Conservation (phyloP, 2,113 vertebrate genomes). For the Lophotis ruficrista region DNA sequence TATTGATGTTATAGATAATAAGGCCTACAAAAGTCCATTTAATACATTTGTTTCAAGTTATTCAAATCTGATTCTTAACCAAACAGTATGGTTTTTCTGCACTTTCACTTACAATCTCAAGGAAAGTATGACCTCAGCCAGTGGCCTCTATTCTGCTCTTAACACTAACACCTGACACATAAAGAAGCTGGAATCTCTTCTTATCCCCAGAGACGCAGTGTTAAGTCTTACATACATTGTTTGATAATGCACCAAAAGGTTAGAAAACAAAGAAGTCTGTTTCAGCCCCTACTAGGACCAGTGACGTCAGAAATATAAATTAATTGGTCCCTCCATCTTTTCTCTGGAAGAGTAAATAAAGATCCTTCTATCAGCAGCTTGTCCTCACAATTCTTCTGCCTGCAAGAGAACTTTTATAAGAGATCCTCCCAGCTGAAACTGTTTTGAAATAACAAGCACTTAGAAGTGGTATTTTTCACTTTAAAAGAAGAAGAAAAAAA, state of each 20-base stretch:
- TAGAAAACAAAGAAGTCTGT: background rate
- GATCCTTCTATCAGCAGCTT: background rate
- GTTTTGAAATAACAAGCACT: background rate
- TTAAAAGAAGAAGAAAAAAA: too few relatives aligned
- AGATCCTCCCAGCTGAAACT: background rate
- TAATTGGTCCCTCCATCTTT: background rate
- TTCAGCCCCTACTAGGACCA: background rate
- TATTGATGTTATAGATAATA: background rate
- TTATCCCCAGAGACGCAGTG: background rate
- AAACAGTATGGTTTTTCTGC: background rate
- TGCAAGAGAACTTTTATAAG: background rate
- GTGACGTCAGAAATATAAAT: background rate
- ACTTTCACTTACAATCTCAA: background rate
- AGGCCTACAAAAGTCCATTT: background rate
- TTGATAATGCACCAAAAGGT: background rate
- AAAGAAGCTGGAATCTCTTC: background rate
- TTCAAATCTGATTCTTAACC: background rate
- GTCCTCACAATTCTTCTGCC: background rate
- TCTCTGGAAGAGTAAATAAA: background rate
- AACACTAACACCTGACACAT: background rate
- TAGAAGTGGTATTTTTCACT: background rate
- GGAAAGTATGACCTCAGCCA: background rate
- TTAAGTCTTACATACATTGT: accelerated
- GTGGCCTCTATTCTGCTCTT: background rate
- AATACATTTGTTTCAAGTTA: background rate